Percentiles rank a stretch among this genome's conserved stretches.
phyloP scores from a whole-genome alignment of 1,140 invertebrate genomes.

The Drosophila kanapiae region DNA sequence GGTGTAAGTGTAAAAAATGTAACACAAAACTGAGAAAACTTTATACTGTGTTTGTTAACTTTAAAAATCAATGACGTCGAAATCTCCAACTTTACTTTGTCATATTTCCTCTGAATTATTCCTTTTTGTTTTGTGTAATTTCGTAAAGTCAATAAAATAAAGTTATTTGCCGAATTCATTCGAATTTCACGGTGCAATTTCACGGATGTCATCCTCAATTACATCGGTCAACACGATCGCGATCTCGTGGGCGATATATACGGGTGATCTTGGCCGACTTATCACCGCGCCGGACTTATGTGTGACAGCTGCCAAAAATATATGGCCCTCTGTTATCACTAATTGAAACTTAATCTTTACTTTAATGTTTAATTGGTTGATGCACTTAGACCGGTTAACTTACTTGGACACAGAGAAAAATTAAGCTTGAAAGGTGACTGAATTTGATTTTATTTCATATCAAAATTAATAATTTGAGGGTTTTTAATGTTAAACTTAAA shows the following conservation, averaged over 20 bases:
- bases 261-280: constrained; percentile 55
- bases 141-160: constrained; percentile 38
- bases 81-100: background rate
- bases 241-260: constrained; percentile 22
- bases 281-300: constrained; percentile 22
- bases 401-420: constrained; percentile 3
- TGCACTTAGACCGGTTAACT: constrained; percentile 37
- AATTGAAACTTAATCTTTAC: constrained; percentile 47
- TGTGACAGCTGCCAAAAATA: constrained; percentile 47
- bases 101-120: background rate
- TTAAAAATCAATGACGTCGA: background rate
- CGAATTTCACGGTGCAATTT: constrained; percentile 42
- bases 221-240: constrained; percentile 39
- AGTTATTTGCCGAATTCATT: constrained; percentile 29
- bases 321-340: constrained; percentile 51
- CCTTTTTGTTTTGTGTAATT: background rate
- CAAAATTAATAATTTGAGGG: background rate
- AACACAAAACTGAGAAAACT: background rate
- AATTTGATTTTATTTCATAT: background rate
- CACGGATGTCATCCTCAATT: constrained; percentile 61
- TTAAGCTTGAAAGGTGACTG: background rate
- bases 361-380: constrained; percentile 43
- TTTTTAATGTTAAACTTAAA: background rate
- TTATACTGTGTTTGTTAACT: background rate
- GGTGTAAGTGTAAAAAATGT: background rate